Base-by-base conservation (phyloP, 2,888 invertebrate species). In the Hololepta plana region DNA sequence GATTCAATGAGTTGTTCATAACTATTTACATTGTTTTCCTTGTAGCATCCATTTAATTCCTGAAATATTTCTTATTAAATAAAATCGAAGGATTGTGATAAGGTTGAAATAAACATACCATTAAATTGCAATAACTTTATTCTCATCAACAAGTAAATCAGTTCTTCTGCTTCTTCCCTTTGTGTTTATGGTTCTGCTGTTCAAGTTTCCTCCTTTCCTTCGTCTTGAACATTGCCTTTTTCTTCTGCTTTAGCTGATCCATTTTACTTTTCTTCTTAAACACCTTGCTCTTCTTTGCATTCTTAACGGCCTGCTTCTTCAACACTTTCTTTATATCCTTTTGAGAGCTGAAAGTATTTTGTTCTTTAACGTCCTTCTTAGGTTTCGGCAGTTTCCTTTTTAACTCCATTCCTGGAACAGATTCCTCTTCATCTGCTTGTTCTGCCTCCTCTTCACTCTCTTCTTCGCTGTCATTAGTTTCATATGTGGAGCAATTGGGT, bases 241-340 rank as follows among this genome's bases (percentile, higher is more conserved):
- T 80, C 39, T 63, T 72, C 44, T 79, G 77, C 37, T 69, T 68
- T 25, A 62, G 55, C 35, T 67, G 64, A 32, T 80, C 77, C 13
- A 79, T 42, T 46, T 69, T 72, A 38, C 68, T 72, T 44, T 82
- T 80, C 53, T 64, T 65, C 55, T 76, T 72, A 42, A 74, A 81
- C 1, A 67, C 65, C 60, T 75, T 80, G 44, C 77, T 82, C 37
- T 75, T 74, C 43, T 77, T 68, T 9, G 81, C 61, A 45, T 71
- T 70, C 40, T 73, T 72, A 1, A 73, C 61, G 0, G 79, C 75
- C 46, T 74, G 68, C 35, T 68, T 67, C 41, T 75, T 76, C 5
- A 79, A 58, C 33, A 68, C 55, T 39, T 60, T 70, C 41, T 77
- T 74, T 2, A 82, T 51, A 40, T 77, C 73, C 47, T 72, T 74